Percentiles rank a stretch among this genome's conserved stretches.
These are phyloP conservation scores for Sabatieria punctata DNA, from an alignment of 2,888 invertebrate genomes.

Conservation along the genomic window DNA sequence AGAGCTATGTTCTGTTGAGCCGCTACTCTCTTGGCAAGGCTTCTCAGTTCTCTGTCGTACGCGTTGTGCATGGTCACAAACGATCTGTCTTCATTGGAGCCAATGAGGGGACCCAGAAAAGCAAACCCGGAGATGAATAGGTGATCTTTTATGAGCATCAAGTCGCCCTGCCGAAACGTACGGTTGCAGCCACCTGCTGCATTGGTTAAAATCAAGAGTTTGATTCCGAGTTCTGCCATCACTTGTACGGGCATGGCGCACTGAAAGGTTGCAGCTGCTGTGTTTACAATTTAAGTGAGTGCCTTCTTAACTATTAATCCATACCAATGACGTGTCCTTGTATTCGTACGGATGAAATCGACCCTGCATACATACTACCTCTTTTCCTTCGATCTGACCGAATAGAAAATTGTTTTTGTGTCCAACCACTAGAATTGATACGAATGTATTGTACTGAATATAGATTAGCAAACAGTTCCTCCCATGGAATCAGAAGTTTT, in stretches of 20 bases:
- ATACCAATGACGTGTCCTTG: no score
- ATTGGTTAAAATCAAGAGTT: constrained; percentile 77
- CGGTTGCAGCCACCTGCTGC: constrained; percentile 89
- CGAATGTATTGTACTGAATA: no score
- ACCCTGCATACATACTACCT: constrained; percentile 89
- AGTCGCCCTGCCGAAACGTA: constrained; percentile 68
- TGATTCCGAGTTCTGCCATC: constrained; percentile 81
- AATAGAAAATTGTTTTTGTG: constrained; percentile 82
- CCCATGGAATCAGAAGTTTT: no score
- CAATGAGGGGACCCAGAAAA: no score
- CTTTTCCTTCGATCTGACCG: constrained; percentile 57
- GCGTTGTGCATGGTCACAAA: constrained; percentile 83
- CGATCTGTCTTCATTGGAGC: no score
- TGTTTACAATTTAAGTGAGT: no score
- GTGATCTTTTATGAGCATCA: constrained; percentile 91
- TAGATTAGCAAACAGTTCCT: no score
- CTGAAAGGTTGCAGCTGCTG: no score
- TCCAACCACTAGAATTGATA: constrained; percentile 68
- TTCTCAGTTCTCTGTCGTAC: constrained; percentile 55
- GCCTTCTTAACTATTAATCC: no score
- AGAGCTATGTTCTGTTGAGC: constrained; percentile 31
- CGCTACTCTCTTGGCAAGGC: constrained; percentile 48
- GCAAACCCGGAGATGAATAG: constrained; percentile 90
- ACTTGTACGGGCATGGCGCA: constrained; percentile 58
- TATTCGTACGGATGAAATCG: constrained; percentile 94